phyloP scores from a whole-genome alignment of 1,140 invertebrate genomes.

The Formica selysi region DNA sequence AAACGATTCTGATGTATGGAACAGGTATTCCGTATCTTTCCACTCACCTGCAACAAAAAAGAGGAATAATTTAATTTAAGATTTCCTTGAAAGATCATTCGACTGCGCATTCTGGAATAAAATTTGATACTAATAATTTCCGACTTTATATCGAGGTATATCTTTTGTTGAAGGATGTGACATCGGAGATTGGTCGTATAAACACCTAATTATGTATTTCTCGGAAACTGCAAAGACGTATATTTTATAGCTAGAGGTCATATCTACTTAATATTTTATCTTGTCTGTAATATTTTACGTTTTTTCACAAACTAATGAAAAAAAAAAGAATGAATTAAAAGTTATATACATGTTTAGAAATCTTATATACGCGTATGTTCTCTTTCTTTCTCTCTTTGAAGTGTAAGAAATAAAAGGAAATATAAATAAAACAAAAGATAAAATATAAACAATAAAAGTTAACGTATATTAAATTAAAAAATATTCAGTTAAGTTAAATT shows the following conservation, averaged over 20 bases:
- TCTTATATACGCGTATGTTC: background rate
- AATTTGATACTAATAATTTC: slow-evolving; percentile 19
- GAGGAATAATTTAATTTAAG: slow-evolving; percentile 31
- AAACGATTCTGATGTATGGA: background rate
- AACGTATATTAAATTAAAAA: background rate
- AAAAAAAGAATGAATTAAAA: background rate
- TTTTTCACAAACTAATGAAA: background rate
- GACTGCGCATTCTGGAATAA: background rate
- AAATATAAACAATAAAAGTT: slow-evolving; percentile 1
- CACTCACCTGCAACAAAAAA: slow-evolving; percentile 72
- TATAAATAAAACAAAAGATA: background rate
- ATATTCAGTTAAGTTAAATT: background rate
- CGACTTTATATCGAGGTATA: slow-evolving; percentile 7
- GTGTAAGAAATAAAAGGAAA: background rate
- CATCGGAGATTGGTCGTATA: background rate
- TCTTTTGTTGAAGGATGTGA: slow-evolving; percentile 23
- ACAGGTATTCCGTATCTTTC: background rate
- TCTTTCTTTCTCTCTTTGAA: too few species aligned
- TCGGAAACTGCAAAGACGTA: slow-evolving; percentile 11
- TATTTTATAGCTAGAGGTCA: slow-evolving; percentile 32
- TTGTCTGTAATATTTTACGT: background rate
- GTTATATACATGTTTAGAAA: background rate
- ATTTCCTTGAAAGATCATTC: background rate
- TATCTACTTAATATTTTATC: background rate
- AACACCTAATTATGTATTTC: slow-evolving; percentile 35